These are phyloP conservation scores for Pseudobourletiella spinata DNA, from an alignment of 1,140 invertebrate genomes.

Conservation along the genomic window DNA sequence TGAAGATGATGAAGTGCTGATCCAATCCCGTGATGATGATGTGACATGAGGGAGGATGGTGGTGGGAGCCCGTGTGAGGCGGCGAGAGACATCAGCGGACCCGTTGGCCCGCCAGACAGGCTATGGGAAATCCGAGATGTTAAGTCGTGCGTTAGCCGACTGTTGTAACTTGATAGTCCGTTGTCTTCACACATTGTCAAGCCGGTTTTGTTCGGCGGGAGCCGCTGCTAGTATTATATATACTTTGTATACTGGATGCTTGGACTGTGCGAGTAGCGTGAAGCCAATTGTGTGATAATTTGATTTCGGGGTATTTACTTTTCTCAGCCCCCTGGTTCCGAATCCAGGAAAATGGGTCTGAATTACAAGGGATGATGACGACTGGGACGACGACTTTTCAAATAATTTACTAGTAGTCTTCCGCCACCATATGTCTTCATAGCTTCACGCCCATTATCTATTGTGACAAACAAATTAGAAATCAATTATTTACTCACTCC, in stretches of 20 bases:
- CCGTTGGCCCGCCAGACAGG: conserved; percentile 20
- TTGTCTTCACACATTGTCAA: conserved; percentile 33
- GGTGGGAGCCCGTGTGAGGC: conserved; percentile 23
- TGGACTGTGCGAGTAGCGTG: background rate
- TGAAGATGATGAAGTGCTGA: conserved; percentile 28
- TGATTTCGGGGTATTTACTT: conserved; percentile 2
- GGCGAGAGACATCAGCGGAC: conserved; percentile 28
- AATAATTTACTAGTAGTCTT: conserved; percentile 1
- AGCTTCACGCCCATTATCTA: conserved; percentile 5
- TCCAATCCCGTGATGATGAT: conserved; percentile 31
- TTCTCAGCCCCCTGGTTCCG: background rate
- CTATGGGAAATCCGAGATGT: conserved; percentile 29
- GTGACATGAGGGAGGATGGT: conserved; percentile 26
- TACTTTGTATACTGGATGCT: background rate
- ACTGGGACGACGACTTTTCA: background rate
- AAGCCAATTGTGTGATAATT: conserved; percentile 2
- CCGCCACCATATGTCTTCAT: background rate
- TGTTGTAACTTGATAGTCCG: conserved; percentile 27
- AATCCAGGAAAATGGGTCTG: background rate
- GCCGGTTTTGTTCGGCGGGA: background rate
- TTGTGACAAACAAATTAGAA: conserved; percentile 8
- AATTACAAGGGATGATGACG: too few species aligned
- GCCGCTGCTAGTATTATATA: background rate
- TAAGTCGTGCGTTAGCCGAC: conserved; percentile 26
- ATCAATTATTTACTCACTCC: conserved; percentile 6